A percentile compares a stretch with the other conserved stretches of the same genome.
These are phyloP conservation scores for Drosophila cardini DNA, from an alignment of 1,140 invertebrate genomes.

Conservation along the genomic window DNA sequence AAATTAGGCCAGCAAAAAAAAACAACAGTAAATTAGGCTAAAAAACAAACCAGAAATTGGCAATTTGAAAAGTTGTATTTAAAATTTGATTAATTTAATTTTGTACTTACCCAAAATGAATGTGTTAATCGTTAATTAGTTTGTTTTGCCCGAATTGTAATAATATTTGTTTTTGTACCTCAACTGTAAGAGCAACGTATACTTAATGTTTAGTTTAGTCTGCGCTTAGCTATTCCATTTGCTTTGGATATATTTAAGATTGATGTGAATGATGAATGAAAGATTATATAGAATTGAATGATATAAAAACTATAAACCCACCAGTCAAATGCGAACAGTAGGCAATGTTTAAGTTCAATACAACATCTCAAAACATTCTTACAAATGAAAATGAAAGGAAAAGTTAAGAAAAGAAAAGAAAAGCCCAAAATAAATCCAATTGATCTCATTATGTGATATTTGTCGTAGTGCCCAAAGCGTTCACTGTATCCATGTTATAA, in stretches of 20 bases:
- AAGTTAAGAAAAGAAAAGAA: not conserved
- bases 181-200: conserved; percentile 26
- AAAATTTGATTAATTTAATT: conserved; percentile 23
- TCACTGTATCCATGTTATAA: conserved; percentile 74
- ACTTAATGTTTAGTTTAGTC: conserved; percentile 21
- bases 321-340: conserved; percentile 50
- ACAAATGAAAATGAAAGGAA: conserved; percentile 26
- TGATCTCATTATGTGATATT: conserved; percentile 84
- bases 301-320: conserved; percentile 49
- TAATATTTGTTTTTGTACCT: conserved; percentile 13
- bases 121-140: not conserved
- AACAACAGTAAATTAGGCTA: conserved; percentile 43
- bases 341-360: conserved; percentile 58
- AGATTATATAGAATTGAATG: conserved; percentile 25
- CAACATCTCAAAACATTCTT: conserved; percentile 51
- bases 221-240: conserved; percentile 14
- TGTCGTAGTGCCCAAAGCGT: conserved; percentile 82
- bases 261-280: not conserved
- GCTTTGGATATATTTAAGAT: conserved; percentile 19
- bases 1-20: conserved; percentile 12
- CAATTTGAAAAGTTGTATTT: conserved; percentile 57
- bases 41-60: conserved; percentile 36
- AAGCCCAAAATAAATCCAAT: conserved; percentile 62
- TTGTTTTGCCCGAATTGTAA: conserved; percentile 7
- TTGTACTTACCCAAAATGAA: conserved; percentile 32